Conservation (phyloP, 2,113 vertebrate genomes). For the Xiphophorus maculatus region DNA sequence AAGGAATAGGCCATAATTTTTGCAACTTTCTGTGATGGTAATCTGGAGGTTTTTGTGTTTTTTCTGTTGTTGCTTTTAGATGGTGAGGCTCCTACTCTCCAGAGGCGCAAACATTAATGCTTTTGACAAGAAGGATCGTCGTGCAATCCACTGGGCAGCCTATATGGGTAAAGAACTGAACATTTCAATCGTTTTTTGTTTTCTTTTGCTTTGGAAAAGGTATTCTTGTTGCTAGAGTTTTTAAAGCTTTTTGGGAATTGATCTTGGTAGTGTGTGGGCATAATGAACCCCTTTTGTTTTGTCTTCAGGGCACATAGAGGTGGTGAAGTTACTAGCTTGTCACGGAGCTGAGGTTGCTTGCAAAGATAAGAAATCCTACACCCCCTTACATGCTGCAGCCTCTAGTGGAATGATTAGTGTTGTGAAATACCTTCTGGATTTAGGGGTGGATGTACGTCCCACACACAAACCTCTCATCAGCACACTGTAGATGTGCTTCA, state of each 20-base stretch:
- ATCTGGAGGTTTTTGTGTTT: background rate
- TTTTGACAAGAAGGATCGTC: slow-evolving; percentile 98
- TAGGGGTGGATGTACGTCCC: slow-evolving; percentile 93
- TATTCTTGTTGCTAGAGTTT: background rate
- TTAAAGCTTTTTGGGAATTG: background rate
- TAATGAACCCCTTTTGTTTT: background rate
- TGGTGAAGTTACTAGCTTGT: slow-evolving; percentile 92
- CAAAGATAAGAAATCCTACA: slow-evolving; percentile 97
- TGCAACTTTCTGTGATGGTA: slow-evolving; percentile 2
- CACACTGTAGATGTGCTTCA: background rate
- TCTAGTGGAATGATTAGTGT: slow-evolving; percentile 97
- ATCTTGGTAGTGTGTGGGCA: background rate
- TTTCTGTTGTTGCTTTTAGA: slow-evolving; percentile 77
- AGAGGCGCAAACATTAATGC: slow-evolving; percentile 99
- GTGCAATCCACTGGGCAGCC: slow-evolving; percentile 98
- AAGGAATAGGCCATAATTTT: slow-evolving; percentile 1
- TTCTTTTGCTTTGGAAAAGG: background rate
- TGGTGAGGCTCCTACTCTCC: slow-evolving; percentile 95
- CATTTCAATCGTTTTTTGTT: too few species aligned
- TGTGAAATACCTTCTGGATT: slow-evolving; percentile 95
- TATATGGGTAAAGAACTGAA: slow-evolving; percentile 90
- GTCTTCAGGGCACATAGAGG: slow-evolving; percentile 92
- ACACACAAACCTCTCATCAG: background rate
- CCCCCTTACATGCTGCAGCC: slow-evolving; percentile 94
- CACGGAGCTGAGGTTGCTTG: slow-evolving; percentile 96